phyloP scores from a whole-genome alignment of 35 echinoderm and acorn worm genomes.

The Stichopus chloronotus region DNA sequence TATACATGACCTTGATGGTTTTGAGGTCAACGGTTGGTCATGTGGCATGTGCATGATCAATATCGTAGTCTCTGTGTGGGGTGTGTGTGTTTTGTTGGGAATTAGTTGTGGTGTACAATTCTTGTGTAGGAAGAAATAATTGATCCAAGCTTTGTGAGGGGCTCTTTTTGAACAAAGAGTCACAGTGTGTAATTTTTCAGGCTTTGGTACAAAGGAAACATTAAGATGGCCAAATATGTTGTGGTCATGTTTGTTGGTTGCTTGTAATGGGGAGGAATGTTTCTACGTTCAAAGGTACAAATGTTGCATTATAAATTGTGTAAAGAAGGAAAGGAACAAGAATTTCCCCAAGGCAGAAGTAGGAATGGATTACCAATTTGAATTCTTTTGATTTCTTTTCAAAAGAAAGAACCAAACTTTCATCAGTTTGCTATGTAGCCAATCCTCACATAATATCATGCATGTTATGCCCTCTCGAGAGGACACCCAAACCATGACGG shows the following conservation, averaged over 20 bases:
- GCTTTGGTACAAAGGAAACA: not conserved
- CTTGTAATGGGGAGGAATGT: not conserved
- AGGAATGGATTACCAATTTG: too few species aligned
- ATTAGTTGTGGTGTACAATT: not conserved
- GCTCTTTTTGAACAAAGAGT: not conserved
- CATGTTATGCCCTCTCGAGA: too few species aligned
- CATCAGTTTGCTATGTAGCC: too few species aligned
- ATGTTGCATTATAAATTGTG: too few species aligned
- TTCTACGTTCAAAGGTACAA: not conserved
- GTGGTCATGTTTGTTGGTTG: not conserved
- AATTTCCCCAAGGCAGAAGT: too few species aligned
- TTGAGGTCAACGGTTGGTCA: not conserved
- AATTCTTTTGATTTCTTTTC: too few species aligned
- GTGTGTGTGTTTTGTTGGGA: not conserved
- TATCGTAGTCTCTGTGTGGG: not conserved
- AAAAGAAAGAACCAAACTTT: too few species aligned
- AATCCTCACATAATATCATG: too few species aligned
- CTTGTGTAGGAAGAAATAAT: not conserved
- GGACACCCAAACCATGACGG: too few species aligned
- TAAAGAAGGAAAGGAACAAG: too few species aligned
- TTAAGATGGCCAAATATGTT: not conserved
- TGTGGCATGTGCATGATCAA: not conserved
- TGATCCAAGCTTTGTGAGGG: not conserved
- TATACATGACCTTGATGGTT: not conserved
- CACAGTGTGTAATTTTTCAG: not conserved